Percentiles rank a stretch among this genome's conserved stretches.
Conservation (phyloP, 2,888 invertebrate genomes). For the Leucania comma region DNA sequence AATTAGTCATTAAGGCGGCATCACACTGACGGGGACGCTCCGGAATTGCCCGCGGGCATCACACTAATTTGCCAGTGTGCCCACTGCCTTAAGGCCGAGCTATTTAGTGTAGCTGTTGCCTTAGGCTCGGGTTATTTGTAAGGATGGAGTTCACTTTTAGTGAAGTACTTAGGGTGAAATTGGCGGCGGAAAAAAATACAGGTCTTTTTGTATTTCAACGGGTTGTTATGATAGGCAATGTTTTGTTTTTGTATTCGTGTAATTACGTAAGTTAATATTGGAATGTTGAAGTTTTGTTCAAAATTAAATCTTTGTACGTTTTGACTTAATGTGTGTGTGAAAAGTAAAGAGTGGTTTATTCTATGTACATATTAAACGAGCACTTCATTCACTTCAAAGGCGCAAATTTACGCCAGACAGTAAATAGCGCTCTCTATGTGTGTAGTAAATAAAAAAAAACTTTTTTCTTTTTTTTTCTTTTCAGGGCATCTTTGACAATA, state of each 20-base stretch:
- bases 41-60: slow-evolving; percentile 68
- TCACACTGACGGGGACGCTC: slow-evolving; percentile 53
- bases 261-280: neutral
- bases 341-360: too few species aligned
- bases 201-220: neutral
- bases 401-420: too few species aligned
- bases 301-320: neutral
- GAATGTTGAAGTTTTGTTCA: too few species aligned
- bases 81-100: slow-evolving; percentile 54
- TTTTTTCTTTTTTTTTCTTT: too few species aligned
- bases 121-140: slow-evolving; percentile 49
- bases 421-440: too few species aligned
- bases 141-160: slow-evolving; percentile 33
- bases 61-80: slow-evolving; percentile 70
- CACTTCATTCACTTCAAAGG: too few species aligned
- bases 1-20: slow-evolving; percentile 70
- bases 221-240: neutral
- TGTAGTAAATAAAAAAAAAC: too few species aligned
- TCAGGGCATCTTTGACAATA: too few species aligned
- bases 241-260: neutral
- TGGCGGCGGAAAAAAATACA: slow-evolving; percentile 23
- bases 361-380: too few species aligned
- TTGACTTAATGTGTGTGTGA: too few species aligned
- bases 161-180: slow-evolving; percentile 41
- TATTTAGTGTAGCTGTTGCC: slow-evolving; percentile 66